These are phyloP conservation scores for Diorhabda sublineata DNA, from an alignment of 1,140 invertebrate species.

Conservation along the genomic window DNA sequence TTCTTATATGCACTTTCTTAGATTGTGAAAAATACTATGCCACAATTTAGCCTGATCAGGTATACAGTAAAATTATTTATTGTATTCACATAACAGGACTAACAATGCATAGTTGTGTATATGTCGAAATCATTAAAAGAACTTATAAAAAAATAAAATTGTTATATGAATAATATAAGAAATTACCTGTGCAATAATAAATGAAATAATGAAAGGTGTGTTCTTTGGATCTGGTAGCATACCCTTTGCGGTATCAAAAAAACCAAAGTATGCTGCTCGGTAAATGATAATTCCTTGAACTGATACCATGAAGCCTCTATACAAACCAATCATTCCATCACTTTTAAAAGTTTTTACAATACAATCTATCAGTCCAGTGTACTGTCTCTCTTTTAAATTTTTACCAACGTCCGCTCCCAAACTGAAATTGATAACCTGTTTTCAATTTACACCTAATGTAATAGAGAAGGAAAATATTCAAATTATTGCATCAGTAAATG, in stretches of 20 bases:
- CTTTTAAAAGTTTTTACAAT: slow-evolving; percentile 75
- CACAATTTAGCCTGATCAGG: no score
- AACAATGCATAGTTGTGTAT: no score
- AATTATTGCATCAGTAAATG: slow-evolving; percentile 21
- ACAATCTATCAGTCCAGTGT: slow-evolving; percentile 78
- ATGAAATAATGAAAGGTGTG: slow-evolving; percentile 71
- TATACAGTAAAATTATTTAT: no score
- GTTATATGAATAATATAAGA: no score
- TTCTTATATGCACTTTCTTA: no score
- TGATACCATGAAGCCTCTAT: slow-evolving; percentile 87
- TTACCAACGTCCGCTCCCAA: slow-evolving; percentile 83
- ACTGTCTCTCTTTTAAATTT: slow-evolving; percentile 67
- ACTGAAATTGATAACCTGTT: slow-evolving; percentile 44
- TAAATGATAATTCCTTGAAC: slow-evolving; percentile 85
- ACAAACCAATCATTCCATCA: slow-evolving; percentile 78
- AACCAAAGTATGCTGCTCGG: slow-evolving; percentile 87
- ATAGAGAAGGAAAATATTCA: neutral
- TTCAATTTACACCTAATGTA: neutral
- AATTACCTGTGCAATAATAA: slow-evolving; percentile 74
- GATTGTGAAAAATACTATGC: no score
- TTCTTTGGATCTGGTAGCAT: slow-evolving; percentile 81
- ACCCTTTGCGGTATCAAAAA: slow-evolving; percentile 87
- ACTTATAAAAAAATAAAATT: no score
- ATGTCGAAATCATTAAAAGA: no score
- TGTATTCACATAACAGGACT: no score